These are phyloP conservation scores for Sapayoa aenigma DNA, from an alignment of 2,113 vertebrate species.

Conservation along the genomic window DNA sequence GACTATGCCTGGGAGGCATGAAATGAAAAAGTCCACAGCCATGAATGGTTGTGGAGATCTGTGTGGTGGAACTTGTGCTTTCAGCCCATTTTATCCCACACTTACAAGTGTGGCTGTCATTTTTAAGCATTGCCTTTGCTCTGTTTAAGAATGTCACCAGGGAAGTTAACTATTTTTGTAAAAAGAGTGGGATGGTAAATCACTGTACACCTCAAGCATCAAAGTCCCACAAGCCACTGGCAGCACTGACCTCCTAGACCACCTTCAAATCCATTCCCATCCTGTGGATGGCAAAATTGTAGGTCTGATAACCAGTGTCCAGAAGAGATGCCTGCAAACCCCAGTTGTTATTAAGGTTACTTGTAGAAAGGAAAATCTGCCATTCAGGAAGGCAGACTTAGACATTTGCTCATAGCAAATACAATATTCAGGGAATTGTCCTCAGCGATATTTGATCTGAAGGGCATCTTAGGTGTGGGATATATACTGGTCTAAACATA, in stretches of 20 bases:
- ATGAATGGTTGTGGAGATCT: rapidly evolving
- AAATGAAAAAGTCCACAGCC: background rate
- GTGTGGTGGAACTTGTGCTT: background rate
- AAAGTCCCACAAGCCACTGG: background rate
- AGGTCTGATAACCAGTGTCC: background rate
- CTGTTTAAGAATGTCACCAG: background rate
- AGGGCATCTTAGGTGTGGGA: background rate
- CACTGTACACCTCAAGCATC: background rate
- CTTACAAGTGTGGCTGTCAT: background rate
- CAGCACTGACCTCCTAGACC: background rate
- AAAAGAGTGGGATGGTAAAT: background rate
- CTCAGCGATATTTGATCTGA: background rate
- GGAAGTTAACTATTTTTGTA: background rate
- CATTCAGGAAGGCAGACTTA: background rate
- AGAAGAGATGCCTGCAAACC: background rate
- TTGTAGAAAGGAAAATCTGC: background rate
- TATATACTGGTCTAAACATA: background rate
- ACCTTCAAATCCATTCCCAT: background rate
- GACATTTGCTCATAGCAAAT: background rate
- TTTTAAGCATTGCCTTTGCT: background rate
- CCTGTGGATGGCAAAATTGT: background rate
- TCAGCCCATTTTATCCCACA: background rate
- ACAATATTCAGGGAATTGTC: background rate
- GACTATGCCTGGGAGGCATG: background rate
- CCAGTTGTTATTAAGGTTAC: rapidly evolving